A percentile compares a stretch with the other conserved stretches of the same genome.
phyloP scores from a whole-genome alignment of 2,888 invertebrate species.

The Stenoptilia bipunctidactyla region DNA sequence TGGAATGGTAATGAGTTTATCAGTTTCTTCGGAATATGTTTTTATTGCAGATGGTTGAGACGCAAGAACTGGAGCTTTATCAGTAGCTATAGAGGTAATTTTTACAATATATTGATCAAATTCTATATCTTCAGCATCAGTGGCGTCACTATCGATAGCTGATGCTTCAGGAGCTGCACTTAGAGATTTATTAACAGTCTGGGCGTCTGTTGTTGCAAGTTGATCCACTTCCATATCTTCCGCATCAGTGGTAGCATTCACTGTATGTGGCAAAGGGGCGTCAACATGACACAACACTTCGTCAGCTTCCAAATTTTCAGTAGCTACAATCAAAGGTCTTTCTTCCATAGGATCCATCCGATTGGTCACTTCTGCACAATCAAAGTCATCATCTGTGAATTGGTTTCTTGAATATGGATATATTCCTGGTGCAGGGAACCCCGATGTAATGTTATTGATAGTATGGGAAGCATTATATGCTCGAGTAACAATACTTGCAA shows the following conservation, averaged over 20 bases:
- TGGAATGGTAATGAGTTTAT: neutral
- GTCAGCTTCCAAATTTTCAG: neutral
- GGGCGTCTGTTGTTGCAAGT: neutral
- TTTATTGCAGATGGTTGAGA: neutral
- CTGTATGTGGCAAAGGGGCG: neutral
- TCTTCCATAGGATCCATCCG: neutral
- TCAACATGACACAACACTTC: neutral
- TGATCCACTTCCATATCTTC: neutral
- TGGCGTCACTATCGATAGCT: constrained; percentile 6
- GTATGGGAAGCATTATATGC: constrained; percentile 17
- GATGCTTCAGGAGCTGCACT: constrained; percentile 11
- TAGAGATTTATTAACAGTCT: neutral
- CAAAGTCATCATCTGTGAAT: constrained; percentile 18
- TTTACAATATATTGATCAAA: neutral
- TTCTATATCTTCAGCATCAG: constrained; percentile 9
- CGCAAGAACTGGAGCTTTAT: no score
- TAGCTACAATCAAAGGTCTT: neutral
- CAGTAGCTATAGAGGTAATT: neutral
- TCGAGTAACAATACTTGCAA: constrained; percentile 1
- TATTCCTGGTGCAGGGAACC: constrained; percentile 17
- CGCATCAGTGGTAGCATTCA: neutral
- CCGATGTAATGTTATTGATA: constrained; percentile 15
- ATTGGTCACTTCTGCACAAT: constrained; percentile 4
- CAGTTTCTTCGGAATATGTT: neutral
- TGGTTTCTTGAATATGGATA: constrained; percentile 16